Evolutionary conservation across 2,797 vertebrate species (phyloP).

Genomic region (Sebastes kiyomatsui): DNA sequence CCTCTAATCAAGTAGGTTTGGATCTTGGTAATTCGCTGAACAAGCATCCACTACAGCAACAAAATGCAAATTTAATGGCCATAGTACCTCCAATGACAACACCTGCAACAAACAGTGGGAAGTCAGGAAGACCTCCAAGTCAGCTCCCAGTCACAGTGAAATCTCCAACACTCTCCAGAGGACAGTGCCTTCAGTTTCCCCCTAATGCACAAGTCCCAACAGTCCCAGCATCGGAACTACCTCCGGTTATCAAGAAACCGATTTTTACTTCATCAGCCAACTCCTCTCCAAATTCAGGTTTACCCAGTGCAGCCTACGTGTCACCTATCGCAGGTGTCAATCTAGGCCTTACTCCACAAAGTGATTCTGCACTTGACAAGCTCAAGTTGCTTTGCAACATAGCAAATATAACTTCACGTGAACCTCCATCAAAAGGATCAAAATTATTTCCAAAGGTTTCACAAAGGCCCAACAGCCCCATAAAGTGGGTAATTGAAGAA

Average conservation of each 20-base stretch:
- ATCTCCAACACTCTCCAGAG: slow-evolving; percentile 51
- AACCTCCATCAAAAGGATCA: not conserved
- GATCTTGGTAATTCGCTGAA: not conserved
- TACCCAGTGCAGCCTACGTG: slow-evolving; percentile 56
- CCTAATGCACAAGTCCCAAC: slow-evolving; percentile 63
- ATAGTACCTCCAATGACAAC: not conserved
- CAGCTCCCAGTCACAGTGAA: slow-evolving; percentile 59
- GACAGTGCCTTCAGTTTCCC: slow-evolving; percentile 68
- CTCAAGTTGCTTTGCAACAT: slow-evolving; percentile 10
- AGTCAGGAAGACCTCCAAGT: not conserved
- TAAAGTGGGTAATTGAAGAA: slow-evolving; percentile 79
- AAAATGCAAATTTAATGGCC: not conserved
- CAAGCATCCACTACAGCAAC: slow-evolving; percentile 15
- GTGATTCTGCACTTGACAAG: not conserved
- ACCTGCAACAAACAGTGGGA: slow-evolving; percentile 2
- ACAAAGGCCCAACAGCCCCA: slow-evolving; percentile 63
- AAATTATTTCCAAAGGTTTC: slow-evolving; percentile 52
- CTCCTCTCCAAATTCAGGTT: slow-evolving; percentile 7
- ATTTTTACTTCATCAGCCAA: slow-evolving; percentile 44
- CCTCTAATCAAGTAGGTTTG: not conserved
- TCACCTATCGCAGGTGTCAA: slow-evolving; percentile 63
- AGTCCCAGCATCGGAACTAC: slow-evolving; percentile 61
- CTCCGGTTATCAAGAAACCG: slow-evolving; percentile 54
- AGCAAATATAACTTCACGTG: not conserved
- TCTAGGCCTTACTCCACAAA: not conserved